Conservation (phyloP, 2,797 vertebrate genomes). For the Champsocephalus gunnari region DNA sequence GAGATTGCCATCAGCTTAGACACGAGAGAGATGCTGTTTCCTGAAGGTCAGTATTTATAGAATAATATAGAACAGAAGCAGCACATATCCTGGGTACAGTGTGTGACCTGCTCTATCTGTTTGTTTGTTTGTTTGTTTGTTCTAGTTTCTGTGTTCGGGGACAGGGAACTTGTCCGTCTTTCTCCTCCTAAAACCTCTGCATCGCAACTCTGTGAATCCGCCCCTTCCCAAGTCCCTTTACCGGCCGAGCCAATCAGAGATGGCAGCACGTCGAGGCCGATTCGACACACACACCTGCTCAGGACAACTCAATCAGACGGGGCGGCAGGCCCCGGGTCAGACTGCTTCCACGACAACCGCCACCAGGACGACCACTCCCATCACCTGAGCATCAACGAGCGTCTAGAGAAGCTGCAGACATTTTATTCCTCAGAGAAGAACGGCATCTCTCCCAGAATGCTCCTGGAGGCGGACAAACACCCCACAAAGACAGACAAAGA, state of each 20-base stretch:
- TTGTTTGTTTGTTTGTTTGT: slow-evolving; percentile 58
- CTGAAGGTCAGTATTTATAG: slow-evolving; percentile 81
- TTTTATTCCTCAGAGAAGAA: slow-evolving; percentile 76
- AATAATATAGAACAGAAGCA: not conserved
- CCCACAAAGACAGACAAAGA: slow-evolving; percentile 48
- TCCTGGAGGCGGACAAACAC: slow-evolving; percentile 68
- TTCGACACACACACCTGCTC: slow-evolving; percentile 69
- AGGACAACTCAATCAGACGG: slow-evolving; percentile 65
- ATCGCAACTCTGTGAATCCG: slow-evolving; percentile 78
- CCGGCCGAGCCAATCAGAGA: slow-evolving; percentile 72
- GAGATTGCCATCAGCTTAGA: slow-evolving; percentile 79
- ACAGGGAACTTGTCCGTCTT: slow-evolving; percentile 76
- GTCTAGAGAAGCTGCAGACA: slow-evolving; percentile 75
- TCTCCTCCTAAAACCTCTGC: slow-evolving; percentile 79
- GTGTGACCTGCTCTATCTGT: not conserved
- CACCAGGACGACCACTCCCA: slow-evolving; percentile 56
- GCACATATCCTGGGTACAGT: not conserved
- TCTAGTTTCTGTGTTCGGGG: slow-evolving; percentile 85
- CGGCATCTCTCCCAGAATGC: slow-evolving; percentile 73
- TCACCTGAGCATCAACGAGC: slow-evolving; percentile 62
- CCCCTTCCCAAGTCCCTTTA: slow-evolving; percentile 77
- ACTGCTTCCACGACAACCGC: slow-evolving; percentile 65
- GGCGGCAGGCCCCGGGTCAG: slow-evolving; percentile 55
- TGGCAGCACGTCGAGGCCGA: slow-evolving; percentile 48
- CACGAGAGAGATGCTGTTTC: slow-evolving; percentile 79